Evolutionary conservation across 2,113 vertebrate species (phyloP).

Genomic region (Ammodytes marinus): DNA sequence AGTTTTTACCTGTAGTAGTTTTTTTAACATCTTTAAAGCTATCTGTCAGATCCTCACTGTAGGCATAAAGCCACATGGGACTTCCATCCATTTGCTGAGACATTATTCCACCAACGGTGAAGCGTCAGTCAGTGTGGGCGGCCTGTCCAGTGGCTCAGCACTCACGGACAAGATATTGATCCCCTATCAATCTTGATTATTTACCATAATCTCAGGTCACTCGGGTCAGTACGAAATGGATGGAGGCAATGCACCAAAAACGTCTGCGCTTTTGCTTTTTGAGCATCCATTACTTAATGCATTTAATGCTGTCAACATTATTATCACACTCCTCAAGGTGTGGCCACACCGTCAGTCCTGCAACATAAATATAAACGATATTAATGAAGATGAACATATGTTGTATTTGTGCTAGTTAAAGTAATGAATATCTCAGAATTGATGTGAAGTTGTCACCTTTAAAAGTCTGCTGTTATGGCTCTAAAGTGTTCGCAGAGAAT

Average conservation of each 20-base stretch:
- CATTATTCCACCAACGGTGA: slow-evolving; percentile 5
- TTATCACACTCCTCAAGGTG: background rate
- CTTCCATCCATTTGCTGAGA: slow-evolving; percentile 31
- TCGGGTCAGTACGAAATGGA: slow-evolving; percentile 56
- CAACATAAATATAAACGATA: background rate
- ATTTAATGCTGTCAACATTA: slow-evolving; percentile 35
- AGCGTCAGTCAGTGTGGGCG: background rate
- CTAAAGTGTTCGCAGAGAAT: background rate
- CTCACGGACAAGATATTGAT: slow-evolving; percentile 66
- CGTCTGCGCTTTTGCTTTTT: slow-evolving; percentile 29
- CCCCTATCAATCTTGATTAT: slow-evolving; percentile 53
- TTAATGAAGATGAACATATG: background rate
- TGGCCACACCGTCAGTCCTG: background rate
- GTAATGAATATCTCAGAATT: background rate
- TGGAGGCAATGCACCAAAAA: slow-evolving; percentile 62
- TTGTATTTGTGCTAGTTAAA: background rate
- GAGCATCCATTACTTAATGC: slow-evolving; percentile 19
- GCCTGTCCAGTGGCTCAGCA: slow-evolving; percentile 7
- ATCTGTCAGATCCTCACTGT: background rate
- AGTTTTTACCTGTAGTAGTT: background rate
- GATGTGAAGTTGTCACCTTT: background rate
- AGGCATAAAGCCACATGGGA: slow-evolving; percentile 10
- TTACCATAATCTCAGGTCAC: slow-evolving; percentile 61
- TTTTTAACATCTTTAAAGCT: background rate
- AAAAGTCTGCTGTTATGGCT: background rate